Evolutionary conservation across 2,888 invertebrate species (phyloP).

Genomic region (Poecilus cupreus): DNA sequence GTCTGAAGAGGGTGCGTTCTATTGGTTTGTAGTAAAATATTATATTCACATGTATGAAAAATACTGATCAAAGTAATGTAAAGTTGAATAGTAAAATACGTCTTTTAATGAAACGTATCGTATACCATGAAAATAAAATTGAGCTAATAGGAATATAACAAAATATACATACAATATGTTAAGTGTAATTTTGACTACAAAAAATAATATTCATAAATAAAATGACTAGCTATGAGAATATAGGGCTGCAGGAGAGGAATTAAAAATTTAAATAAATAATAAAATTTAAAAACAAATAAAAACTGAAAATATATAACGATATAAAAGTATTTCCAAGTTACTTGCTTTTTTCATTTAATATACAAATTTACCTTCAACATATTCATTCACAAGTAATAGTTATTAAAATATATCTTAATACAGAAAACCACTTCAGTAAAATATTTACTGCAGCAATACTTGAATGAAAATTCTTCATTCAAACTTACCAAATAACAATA

Average conservation of each 20-base stretch:
- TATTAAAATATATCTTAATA: neutral
- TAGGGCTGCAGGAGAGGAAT: neutral
- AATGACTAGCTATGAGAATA: neutral
- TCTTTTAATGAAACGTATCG: neutral
- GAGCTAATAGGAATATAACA: no score
- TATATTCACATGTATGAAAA: no score
- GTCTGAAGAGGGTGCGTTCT: no score
- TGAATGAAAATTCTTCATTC: neutral
- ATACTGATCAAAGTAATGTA: no score
- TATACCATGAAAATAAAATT: neutral
- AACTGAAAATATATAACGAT: neutral
- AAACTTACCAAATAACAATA: neutral
- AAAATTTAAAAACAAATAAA: neutral
- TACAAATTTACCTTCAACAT: conserved; percentile 38
- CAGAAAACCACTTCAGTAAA: neutral
- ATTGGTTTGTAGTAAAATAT: no score
- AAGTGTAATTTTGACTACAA: no score
- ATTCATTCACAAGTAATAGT: conserved; percentile 29
- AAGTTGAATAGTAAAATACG: no score
- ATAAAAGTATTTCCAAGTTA: neutral
- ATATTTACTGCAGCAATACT: neutral
- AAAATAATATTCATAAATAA: no score
- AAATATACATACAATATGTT: no score
- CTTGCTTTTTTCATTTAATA: conserved; percentile 1
- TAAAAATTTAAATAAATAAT: no score